phyloP scores from a whole-genome alignment of 1,140 invertebrate species.

The Scaptodrosophila lebanonensis region DNA sequence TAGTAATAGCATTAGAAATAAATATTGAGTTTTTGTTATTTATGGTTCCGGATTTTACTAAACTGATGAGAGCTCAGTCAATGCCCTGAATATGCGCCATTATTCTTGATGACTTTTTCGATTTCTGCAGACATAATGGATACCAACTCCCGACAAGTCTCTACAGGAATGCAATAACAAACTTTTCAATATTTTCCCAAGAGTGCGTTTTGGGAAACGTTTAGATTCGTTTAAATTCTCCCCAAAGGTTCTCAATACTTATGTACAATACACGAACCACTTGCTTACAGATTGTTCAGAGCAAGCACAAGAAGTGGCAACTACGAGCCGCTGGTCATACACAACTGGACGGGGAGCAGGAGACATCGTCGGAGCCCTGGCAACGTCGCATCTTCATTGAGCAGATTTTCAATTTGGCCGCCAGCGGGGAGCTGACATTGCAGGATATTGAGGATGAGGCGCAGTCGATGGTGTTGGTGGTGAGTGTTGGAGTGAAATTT shows the following conservation, averaged over 20 bases:
- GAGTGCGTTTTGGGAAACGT: too few species aligned
- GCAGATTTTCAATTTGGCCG: slow-evolving; percentile 69
- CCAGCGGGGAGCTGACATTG: slow-evolving; percentile 58
- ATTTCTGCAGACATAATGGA: too few species aligned
- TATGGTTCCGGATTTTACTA: too few species aligned
- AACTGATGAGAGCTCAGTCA: too few species aligned
- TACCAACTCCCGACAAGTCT: too few species aligned
- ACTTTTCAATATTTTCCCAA: too few species aligned
- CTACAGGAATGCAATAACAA: too few species aligned
- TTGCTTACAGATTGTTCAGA: slow-evolving; percentile 54
- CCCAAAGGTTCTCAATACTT: too few species aligned
- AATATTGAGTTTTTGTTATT: too few species aligned
- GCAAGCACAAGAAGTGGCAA: slow-evolving; percentile 65
- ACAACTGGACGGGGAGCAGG: slow-evolving; percentile 1
- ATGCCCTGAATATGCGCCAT: too few species aligned
- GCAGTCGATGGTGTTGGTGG: slow-evolving; percentile 71
- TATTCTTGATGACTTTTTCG: too few species aligned
- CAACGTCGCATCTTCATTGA: slow-evolving; percentile 71
- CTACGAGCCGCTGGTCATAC: slow-evolving; percentile 24
- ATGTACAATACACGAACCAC: neutral
- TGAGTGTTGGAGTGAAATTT: slow-evolving; percentile 15
- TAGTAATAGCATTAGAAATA: too few species aligned
- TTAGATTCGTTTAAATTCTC: neutral
- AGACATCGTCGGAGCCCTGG: slow-evolving; percentile 28
- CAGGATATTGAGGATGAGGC: slow-evolving; percentile 70